Conservation (phyloP, 2,797 vertebrate species). For the Halcyon smyrnensis region DNA sequence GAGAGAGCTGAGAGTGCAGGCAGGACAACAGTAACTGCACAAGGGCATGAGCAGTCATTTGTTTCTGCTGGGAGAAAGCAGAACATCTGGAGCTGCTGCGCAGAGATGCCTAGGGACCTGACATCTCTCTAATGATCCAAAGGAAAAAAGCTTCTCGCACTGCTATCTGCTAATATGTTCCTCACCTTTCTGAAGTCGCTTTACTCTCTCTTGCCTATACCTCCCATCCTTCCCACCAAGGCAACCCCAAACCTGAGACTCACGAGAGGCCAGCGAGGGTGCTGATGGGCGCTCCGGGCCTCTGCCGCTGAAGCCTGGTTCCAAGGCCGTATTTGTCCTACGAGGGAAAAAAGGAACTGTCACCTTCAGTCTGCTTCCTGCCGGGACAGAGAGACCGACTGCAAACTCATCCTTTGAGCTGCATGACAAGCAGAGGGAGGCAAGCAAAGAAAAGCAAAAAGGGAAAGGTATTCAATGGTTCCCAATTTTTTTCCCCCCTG, state of each 20-base stretch:
- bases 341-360: slow-evolving; percentile 19
- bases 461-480: neutral
- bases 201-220: neutral
- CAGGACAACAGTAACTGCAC: neutral
- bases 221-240: neutral
- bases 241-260: slow-evolving; percentile 76
- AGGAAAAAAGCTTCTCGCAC: neutral
- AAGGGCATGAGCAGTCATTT: neutral
- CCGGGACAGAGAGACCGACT: slow-evolving; percentile 15
- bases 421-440: slow-evolving; percentile 70
- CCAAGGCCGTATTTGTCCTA: slow-evolving; percentile 98
- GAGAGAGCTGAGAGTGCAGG: rapidly evolving
- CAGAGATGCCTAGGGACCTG: neutral
- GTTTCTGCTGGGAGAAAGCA: neutral
- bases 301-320: slow-evolving; percentile 94
- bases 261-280: slow-evolving; percentile 93
- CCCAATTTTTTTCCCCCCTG: neutral
- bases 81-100: neutral
- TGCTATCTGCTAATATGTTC: neutral
- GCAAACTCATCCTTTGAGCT: slow-evolving; percentile 53
- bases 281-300: slow-evolving; percentile 91
- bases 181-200: neutral
- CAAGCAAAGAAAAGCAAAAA: slow-evolving; percentile 72
- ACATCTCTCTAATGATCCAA: rapidly evolving
- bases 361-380: neutral